Conservation (phyloP, 2,797 vertebrate species). For the Pseudotriccus pelzelni region DNA sequence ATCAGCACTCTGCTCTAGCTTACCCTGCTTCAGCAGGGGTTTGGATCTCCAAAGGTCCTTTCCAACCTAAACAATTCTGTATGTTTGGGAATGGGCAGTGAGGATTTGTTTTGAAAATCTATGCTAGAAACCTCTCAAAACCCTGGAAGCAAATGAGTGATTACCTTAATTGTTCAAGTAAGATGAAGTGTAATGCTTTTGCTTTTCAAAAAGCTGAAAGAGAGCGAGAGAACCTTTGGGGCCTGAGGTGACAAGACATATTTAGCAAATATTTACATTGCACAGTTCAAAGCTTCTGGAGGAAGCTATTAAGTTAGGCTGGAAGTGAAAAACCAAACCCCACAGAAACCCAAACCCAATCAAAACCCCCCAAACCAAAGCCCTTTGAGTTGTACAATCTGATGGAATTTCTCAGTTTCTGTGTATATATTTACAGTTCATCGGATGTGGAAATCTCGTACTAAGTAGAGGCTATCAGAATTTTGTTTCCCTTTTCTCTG, state of each 20-base stretch:
- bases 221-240: neutral
- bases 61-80: neutral
- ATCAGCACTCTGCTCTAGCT: neutral
- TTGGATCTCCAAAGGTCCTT: neutral
- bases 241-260: neutral
- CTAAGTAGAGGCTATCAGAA: neutral
- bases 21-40: neutral
- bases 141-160: neutral
- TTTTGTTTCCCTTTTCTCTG: neutral
- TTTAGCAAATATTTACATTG: neutral
- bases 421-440: fast-evolving
- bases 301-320: neutral
- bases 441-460: neutral
- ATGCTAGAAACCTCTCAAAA: neutral
- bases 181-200: neutral
- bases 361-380: neutral
- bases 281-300: neutral
- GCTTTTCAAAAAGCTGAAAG: neutral
- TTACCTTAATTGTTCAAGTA: neutral
- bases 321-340: neutral
- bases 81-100: neutral
- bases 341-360: neutral
- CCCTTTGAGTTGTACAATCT: neutral
- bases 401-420: neutral
- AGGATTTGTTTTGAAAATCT: neutral